These are phyloP conservation scores for Apodemia duryi DNA, from an alignment of 2,888 invertebrate species.

Conservation along the genomic window DNA sequence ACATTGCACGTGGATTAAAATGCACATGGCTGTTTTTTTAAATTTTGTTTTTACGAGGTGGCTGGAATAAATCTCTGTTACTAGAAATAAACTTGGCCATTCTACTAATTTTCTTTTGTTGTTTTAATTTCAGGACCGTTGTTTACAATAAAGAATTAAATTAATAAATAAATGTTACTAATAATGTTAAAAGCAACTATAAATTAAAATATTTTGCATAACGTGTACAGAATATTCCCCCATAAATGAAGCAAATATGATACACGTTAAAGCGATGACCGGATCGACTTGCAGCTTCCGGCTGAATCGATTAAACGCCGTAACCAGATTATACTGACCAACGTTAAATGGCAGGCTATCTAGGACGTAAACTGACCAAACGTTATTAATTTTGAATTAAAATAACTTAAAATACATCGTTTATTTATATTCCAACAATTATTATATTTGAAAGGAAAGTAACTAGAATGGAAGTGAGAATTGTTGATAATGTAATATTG, in stretches of 20 bases:
- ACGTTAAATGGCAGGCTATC: conserved; percentile 54
- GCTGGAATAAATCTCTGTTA: no score
- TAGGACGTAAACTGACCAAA: conserved; percentile 46
- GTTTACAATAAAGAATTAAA: no score
- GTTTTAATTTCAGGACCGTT: no score
- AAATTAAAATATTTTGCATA: background rate
- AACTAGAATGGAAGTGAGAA: no score
- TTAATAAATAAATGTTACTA: background rate
- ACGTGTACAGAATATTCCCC: conserved; percentile 27
- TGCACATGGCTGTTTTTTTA: no score
- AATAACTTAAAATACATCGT: background rate
- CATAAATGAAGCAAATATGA: conserved; percentile 24
- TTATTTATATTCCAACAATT: background rate
- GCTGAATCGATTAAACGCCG: conserved; percentile 62
- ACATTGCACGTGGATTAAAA: no score
- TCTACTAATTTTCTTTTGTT: no score
- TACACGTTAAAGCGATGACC: conserved; percentile 24
- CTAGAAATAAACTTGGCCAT: no score
- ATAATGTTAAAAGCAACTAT: background rate
- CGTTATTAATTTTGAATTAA: conserved; percentile 32
- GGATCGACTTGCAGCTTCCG: conserved; percentile 36
- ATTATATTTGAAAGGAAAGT: no score
- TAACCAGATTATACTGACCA: conserved; percentile 65
- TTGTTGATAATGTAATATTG: no score
- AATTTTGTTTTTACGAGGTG: no score